Evolutionary conservation across 2,888 invertebrate species (phyloP).

Genomic region (Latheticus oryzae): DNA sequence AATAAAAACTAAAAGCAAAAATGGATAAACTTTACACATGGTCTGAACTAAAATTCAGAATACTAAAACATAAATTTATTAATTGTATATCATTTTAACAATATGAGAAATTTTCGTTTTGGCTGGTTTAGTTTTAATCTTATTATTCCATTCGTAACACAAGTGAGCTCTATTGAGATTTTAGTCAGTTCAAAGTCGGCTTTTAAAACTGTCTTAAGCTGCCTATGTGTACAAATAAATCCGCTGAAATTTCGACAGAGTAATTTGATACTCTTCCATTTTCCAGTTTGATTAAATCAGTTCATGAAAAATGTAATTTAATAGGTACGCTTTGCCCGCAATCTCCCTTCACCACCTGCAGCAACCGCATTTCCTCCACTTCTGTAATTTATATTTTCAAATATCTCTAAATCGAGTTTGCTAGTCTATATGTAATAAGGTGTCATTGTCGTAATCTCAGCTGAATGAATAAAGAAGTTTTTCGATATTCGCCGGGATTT

Average conservation of each 20-base stretch:
- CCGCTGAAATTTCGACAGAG: background rate
- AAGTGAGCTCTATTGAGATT: conserved; percentile 8
- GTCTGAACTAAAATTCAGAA: too few relatives aligned
- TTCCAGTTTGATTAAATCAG: conserved; percentile 9
- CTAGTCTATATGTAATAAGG: conserved; percentile 19
- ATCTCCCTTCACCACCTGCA: background rate
- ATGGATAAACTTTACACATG: too few relatives aligned
- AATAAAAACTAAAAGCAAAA: too few relatives aligned
- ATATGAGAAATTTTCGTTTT: too few relatives aligned
- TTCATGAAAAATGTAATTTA: conserved; percentile 10
- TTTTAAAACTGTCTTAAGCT: background rate
- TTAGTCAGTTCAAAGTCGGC: background rate
- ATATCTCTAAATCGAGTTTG: conserved; percentile 16
- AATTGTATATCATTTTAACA: too few relatives aligned
- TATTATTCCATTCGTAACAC: too few relatives aligned
- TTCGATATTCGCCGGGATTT: conserved; percentile 24
- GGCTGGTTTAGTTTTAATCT: too few relatives aligned
- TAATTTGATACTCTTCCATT: conserved; percentile 1
- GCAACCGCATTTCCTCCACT: background rate
- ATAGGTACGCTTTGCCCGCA: conserved; percentile 2
- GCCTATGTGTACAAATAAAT: background rate
- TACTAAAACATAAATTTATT: too few relatives aligned
- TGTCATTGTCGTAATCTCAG: conserved; percentile 30
- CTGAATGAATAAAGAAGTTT: conserved; percentile 18
- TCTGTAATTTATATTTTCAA: conserved; percentile 12